Evolutionary conservation across 2,888 invertebrate genomes (phyloP).

Genomic region (Acleris sparsana): DNA sequence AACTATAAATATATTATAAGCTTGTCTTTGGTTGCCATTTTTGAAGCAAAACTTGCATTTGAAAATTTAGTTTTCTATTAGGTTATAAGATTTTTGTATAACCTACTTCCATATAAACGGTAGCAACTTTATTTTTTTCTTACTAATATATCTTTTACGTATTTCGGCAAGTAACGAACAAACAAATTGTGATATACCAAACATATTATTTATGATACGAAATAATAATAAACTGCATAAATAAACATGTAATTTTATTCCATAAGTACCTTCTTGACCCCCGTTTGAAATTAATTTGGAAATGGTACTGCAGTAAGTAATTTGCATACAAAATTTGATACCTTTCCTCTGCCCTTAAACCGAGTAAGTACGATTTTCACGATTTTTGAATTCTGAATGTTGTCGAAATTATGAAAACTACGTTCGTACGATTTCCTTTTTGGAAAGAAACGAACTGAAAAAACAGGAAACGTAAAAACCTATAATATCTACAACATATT

Average conservation of each 20-base stretch:
- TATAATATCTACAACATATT: no score
- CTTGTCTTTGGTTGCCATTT: background rate
- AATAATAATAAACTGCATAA: conserved; percentile 54
- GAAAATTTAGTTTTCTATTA: conserved; percentile 14
- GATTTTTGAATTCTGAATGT: no score
- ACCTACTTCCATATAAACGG: conserved; percentile 23
- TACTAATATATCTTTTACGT: conserved; percentile 39
- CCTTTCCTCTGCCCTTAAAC: no score
- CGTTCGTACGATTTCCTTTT: no score
- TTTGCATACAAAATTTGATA: no score
- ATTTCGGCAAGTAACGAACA: conserved; percentile 57
- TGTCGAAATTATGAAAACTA: no score
- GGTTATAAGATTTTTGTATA: conserved; percentile 30
- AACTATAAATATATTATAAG: background rate
- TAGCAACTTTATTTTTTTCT: conserved; percentile 32
- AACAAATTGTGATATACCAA: conserved; percentile 72
- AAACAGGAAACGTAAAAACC: no score
- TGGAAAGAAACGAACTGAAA: no score
- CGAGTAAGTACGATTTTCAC: no score
- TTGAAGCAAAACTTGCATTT: conserved; percentile 4
- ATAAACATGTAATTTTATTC: conserved; percentile 37
- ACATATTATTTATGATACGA: conserved; percentile 69
- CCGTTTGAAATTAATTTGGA: no score
- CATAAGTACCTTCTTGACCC: background rate
- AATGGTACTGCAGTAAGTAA: no score